Conservation (phyloP, 2,888 invertebrate species). For the Idaea dimidiata region DNA sequence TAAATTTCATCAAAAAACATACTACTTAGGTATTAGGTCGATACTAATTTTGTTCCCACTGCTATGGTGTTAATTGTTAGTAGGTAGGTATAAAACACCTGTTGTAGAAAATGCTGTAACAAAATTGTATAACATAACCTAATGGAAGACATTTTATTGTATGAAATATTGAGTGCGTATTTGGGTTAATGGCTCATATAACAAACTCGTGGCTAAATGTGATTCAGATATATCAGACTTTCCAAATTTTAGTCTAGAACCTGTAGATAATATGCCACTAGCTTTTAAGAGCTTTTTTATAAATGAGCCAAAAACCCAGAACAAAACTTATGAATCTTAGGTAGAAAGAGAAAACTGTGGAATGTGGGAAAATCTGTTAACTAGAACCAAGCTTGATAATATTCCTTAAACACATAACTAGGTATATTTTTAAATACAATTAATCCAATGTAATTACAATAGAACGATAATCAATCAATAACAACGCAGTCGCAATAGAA, state of each 20-base stretch:
- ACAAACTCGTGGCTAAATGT: not conserved
- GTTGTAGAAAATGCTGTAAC: slow-evolving; percentile 30
- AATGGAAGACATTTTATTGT: slow-evolving; percentile 70
- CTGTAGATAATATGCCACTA: not conserved
- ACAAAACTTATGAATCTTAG: slow-evolving; percentile 28
- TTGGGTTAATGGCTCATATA: not conserved
- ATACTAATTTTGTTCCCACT: slow-evolving; percentile 66
- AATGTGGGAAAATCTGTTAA: slow-evolving; percentile 54
- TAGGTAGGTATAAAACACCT: not conserved
- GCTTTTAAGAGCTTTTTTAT: not conserved
- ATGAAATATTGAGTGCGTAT: slow-evolving; percentile 47
- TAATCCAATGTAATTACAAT: not conserved
- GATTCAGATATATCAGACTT: too few species aligned
- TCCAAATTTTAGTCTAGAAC: not conserved
- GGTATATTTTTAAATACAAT: slow-evolving; percentile 13
- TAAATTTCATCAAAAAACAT: slow-evolving; percentile 58
- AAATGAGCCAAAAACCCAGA: slow-evolving; percentile 16
- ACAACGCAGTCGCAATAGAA: slow-evolving; percentile 43
- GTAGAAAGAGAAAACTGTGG: slow-evolving; percentile 35
- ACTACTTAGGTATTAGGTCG: slow-evolving; percentile 52
- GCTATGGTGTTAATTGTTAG: slow-evolving; percentile 33
- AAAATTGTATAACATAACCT: slow-evolving; percentile 58
- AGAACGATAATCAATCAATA: slow-evolving; percentile 37
- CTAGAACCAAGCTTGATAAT: slow-evolving; percentile 28
- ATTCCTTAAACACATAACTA: slow-evolving; percentile 25